These are phyloP conservation scores for Idaea biselata DNA, from an alignment of 2,888 invertebrate species.

Conservation along the genomic window DNA sequence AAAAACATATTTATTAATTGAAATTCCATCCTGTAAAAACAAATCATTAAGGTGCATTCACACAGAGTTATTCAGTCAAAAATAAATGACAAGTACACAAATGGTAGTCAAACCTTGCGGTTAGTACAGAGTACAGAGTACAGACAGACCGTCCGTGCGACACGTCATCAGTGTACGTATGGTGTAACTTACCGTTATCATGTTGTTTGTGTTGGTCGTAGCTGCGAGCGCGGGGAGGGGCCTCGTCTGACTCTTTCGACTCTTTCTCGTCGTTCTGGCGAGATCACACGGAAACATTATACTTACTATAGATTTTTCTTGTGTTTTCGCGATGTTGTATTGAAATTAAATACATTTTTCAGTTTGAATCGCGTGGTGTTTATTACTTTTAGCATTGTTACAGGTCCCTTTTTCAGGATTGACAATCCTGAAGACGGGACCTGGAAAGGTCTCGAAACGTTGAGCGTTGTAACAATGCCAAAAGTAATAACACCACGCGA, in stretches of 20 bases:
- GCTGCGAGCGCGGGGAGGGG: conserved; percentile 70
- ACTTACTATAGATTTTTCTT: conserved; percentile 1
- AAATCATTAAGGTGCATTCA: neutral
- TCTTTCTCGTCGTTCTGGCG: conserved; percentile 64
- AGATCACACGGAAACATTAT: no score
- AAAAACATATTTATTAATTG: neutral
- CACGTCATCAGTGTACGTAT: neutral
- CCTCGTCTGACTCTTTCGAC: conserved; percentile 57
- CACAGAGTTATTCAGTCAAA: neutral
- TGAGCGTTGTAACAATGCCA: no score
- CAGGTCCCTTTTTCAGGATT: no score
- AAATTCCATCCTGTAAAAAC: neutral
- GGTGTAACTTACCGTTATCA: conserved; percentile 64
- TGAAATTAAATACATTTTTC: no score
- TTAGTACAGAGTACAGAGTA: neutral
- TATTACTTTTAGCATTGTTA: no score
- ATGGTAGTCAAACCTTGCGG: neutral
- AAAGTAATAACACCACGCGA: no score
- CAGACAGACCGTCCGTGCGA: neutral
- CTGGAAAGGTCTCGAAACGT: no score
- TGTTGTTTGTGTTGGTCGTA: conserved; percentile 76
- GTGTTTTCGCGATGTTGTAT: no score
- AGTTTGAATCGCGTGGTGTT: no score
- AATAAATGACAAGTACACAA: neutral
- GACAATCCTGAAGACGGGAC: no score